Evolutionary conservation across 2,888 invertebrate genomes (phyloP).

Genomic region (Sarcophaga caerulescens): DNA sequence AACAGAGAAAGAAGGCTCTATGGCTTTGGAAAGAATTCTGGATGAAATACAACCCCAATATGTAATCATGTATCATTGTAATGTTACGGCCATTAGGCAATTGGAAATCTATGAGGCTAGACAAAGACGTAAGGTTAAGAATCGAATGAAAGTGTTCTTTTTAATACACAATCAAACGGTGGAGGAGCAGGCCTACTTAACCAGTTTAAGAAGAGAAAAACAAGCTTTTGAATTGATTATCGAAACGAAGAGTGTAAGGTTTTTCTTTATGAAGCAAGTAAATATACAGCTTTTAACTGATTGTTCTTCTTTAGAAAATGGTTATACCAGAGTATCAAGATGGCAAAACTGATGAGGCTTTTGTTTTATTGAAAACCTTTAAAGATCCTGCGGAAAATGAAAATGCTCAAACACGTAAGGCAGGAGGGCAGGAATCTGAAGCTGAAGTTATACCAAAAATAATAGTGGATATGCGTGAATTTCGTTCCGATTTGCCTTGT

Average conservation of each 20-base stretch:
- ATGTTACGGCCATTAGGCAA: conserved; percentile 93
- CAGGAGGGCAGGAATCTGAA: conserved; percentile 83
- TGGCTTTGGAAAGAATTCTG: conserved; percentile 87
- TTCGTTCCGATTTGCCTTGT: conserved; percentile 97
- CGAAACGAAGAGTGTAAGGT: conserved; percentile 92
- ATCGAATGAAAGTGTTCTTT: conserved; percentile 90
- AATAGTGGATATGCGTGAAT: conserved; percentile 98
- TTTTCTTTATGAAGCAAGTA: neutral
- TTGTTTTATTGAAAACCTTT: conserved; percentile 78
- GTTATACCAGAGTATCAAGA: conserved; percentile 94
- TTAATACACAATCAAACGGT: conserved; percentile 95
- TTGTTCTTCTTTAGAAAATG: conserved; percentile 85
- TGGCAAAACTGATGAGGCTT: conserved; percentile 88
- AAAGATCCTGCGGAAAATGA: conserved; percentile 76
- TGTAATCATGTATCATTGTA: conserved; percentile 94
- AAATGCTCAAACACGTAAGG: conserved; percentile 86
- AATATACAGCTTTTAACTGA: neutral
- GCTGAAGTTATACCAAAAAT: conserved; percentile 84
- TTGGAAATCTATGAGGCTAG: conserved; percentile 92
- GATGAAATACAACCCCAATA: conserved; percentile 88
- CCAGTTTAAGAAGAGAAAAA: conserved; percentile 94
- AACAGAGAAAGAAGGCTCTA: conserved; percentile 85
- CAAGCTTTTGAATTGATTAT: conserved; percentile 96
- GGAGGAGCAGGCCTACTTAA: conserved; percentile 98
- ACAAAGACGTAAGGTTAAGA: conserved; percentile 81